Evolutionary conservation across 2,113 vertebrate genomes (phyloP).

Genomic region (Meles meles): DNA sequence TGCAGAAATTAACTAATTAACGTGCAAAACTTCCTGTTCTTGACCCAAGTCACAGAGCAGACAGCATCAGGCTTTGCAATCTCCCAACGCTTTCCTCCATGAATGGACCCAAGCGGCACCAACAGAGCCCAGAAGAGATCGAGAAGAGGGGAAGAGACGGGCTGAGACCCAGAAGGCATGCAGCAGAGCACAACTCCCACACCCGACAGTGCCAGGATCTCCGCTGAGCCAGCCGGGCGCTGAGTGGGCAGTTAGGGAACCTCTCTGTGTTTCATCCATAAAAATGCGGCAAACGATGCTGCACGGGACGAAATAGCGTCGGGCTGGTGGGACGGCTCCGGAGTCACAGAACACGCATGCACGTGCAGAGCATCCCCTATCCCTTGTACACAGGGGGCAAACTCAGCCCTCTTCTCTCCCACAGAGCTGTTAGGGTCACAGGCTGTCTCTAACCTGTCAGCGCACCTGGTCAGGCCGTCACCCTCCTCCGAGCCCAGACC

Average conservation of each 20-base stretch:
- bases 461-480: background rate
- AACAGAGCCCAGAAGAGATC: background rate
- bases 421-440: background rate
- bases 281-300: accelerated
- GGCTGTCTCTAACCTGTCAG: background rate
- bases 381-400: background rate
- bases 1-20: background rate
- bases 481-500: background rate
- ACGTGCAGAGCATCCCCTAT: no score
- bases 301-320: background rate
- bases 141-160: background rate
- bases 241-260: no score
- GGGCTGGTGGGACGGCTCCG: background rate
- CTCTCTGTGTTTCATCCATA: accelerated
- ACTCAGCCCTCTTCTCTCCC: background rate
- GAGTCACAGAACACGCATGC: background rate
- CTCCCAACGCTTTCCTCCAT: background rate
- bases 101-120: background rate
- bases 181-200: accelerated
- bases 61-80: accelerated
- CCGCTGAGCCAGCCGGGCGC: background rate
- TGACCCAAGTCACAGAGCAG: background rate
- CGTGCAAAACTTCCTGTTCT: background rate
- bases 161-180: background rate
- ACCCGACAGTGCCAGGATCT: accelerated